A percentile compares a stretch with the other conserved stretches of the same genome.
Conservation (phyloP, 2,113 vertebrate genomes). For the Helogale parvula region DNA sequence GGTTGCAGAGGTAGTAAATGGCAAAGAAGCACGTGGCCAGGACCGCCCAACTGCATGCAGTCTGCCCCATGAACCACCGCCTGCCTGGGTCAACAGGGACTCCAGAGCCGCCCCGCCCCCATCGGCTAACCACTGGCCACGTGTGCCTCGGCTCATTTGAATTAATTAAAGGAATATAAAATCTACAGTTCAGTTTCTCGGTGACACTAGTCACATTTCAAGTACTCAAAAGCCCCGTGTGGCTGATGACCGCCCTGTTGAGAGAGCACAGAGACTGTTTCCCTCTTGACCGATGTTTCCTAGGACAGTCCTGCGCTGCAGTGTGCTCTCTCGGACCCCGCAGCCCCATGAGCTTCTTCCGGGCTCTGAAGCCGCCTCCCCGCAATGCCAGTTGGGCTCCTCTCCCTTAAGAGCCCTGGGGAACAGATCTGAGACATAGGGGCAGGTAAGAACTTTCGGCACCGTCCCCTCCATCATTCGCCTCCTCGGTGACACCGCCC, state of each 20-base stretch:
- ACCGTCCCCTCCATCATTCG: background rate
- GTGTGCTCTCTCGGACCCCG: background rate
- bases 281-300: background rate
- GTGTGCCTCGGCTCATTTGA: background rate
- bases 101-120: background rate
- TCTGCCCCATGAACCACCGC: background rate
- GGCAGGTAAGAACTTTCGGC: background rate
- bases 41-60: background rate
- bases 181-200: background rate
- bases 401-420: background rate
- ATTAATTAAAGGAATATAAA: constrained; percentile 8
- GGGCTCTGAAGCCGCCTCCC: background rate
- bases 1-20: background rate
- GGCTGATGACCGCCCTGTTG: background rate
- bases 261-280: background rate
- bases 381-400: background rate
- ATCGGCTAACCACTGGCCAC: background rate
- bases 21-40: background rate
- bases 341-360: background rate
- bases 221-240: background rate
- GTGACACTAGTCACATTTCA: background rate
- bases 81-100: background rate
- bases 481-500: background rate
- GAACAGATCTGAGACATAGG: background rate
- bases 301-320: background rate